Conservation (phyloP, 2,797 vertebrate genomes). For the Orestias chungarensis region DNA sequence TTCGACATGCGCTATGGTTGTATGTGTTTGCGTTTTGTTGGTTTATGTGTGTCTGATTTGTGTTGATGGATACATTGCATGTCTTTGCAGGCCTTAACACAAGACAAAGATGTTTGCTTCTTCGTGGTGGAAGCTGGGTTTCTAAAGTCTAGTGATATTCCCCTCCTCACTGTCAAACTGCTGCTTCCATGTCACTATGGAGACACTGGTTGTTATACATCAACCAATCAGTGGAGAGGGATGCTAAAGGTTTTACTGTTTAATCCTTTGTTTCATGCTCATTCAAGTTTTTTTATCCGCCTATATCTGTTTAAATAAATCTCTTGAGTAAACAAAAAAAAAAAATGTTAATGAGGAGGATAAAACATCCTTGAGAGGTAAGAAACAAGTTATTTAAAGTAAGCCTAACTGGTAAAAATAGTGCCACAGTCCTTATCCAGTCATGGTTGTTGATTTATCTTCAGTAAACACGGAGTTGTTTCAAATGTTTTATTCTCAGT, state of each 20-base stretch:
- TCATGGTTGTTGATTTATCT: neutral
- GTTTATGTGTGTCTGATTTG: neutral
- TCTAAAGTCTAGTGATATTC: conserved; percentile 50
- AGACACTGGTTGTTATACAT: conserved; percentile 71
- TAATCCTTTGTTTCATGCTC: conserved; percentile 15
- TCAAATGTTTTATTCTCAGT: neutral
- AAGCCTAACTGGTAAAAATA: neutral
- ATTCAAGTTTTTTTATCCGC: conserved; percentile 5
- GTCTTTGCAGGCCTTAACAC: conserved; percentile 8
- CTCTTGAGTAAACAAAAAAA: neutral
- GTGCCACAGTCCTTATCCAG: neutral
- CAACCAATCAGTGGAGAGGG: conserved; percentile 57
- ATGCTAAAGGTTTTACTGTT: conserved; percentile 39
- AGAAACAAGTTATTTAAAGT: neutral
- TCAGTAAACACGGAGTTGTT: neutral
- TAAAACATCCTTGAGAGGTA: neutral
- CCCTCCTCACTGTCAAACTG: conserved; percentile 39
- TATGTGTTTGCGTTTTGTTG: conserved; percentile 12
- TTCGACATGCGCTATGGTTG: conserved; percentile 13
- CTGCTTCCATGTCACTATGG: conserved; percentile 70
- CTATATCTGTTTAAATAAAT: neutral
- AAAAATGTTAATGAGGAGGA: neutral
- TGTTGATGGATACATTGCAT: neutral
- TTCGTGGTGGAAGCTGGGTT: conserved; percentile 34
- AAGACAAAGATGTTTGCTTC: conserved; percentile 34